A percentile compares a stretch with the other conserved stretches of the same genome.
phyloP scores from a whole-genome alignment of 2,113 vertebrate species.

The Euleptes europaea region DNA sequence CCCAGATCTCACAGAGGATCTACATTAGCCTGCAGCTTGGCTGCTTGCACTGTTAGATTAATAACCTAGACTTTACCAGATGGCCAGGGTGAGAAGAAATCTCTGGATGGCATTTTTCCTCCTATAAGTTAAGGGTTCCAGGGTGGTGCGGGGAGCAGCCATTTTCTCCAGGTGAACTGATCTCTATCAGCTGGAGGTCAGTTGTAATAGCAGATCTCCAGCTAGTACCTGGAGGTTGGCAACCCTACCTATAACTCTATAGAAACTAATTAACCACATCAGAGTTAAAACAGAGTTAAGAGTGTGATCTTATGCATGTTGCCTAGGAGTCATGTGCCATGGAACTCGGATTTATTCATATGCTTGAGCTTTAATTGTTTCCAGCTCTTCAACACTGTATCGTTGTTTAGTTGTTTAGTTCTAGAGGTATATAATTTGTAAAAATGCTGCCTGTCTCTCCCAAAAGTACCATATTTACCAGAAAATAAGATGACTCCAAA shows the following conservation, averaged over 20 bases:
- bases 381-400: background rate
- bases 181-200: too few relatives aligned
- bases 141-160: too few relatives aligned
- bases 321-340: background rate
- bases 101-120: background rate
- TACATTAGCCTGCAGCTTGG: background rate
- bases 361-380: too few relatives aligned
- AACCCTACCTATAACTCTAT: background rate
- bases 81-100: background rate
- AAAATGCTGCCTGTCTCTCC: background rate
- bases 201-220: too few relatives aligned
- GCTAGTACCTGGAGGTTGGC: too few relatives aligned
- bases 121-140: too few relatives aligned
- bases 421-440: background rate
- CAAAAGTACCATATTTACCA: too few relatives aligned
- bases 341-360: too few relatives aligned
- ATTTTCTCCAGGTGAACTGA: too few relatives aligned
- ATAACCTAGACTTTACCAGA: background rate
- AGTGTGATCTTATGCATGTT: background rate
- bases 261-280: background rate
- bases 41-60: background rate
- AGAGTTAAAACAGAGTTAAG: background rate
- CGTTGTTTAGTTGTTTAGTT: background rate
- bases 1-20: background rate
- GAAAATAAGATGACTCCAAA: too few relatives aligned